Percentiles rank a stretch among this genome's conserved stretches.
Evolutionary conservation across 2,113 vertebrate species (phyloP).

Genomic region (Pelodiscus sinensis): DNA sequence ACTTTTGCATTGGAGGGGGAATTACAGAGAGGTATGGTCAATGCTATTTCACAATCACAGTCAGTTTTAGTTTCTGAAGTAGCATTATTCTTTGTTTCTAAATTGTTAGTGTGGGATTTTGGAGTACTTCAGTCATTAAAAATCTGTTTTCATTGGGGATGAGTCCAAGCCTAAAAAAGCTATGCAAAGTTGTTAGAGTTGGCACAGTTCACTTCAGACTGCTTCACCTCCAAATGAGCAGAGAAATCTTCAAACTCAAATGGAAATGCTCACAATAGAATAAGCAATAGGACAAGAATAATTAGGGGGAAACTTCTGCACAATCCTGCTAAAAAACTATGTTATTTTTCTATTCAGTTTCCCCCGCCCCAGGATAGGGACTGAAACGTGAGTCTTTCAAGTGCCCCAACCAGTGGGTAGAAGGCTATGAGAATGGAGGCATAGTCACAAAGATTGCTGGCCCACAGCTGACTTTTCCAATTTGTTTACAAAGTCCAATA

Average conservation of each 20-base stretch:
- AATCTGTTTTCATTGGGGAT: slow-evolving; percentile 8
- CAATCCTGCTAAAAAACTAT: neutral
- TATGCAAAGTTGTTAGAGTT: slow-evolving; percentile 2
- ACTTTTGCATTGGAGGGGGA: neutral
- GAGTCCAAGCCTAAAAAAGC: neutral
- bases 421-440: neutral
- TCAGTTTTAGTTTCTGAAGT: neutral
- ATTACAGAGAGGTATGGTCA: too few relatives aligned
- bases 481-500: neutral
- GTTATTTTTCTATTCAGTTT: neutral
- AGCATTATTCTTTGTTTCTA: slow-evolving; percentile 4
- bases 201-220: slow-evolving; percentile 15
- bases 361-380: neutral
- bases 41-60: neutral
- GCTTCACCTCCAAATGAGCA: slow-evolving; percentile 35
- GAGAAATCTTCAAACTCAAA: neutral
- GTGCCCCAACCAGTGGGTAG: too few relatives aligned
- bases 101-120: neutral
- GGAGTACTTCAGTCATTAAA: slow-evolving; percentile 7
- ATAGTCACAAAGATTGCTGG: neutral
- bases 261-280: neutral
- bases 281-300: slow-evolving; percentile 8
- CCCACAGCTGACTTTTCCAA: neutral
- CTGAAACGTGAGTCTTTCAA: neutral
- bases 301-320: slow-evolving; percentile 9